phyloP scores from a whole-genome alignment of 2,113 vertebrate species.

The Erpornis zantholeuca region DNA sequence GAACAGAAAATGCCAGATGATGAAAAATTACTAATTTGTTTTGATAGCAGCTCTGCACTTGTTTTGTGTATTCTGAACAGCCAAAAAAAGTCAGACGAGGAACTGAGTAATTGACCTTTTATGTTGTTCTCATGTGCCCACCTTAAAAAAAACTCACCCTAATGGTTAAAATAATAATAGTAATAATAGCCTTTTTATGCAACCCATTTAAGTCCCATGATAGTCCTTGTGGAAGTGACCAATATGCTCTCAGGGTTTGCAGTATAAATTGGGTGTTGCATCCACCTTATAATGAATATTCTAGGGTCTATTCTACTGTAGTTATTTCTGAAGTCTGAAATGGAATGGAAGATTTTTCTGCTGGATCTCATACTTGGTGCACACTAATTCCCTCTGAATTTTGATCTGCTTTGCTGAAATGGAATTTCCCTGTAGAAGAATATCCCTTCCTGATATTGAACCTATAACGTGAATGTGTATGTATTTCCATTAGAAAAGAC shows the following conservation, averaged over 20 bases:
- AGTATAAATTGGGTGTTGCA: background rate
- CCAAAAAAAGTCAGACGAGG: background rate
- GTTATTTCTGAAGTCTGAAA: background rate
- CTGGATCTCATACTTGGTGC: background rate
- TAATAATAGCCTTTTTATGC: background rate
- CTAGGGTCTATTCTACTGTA: background rate
- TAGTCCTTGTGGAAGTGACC: background rate
- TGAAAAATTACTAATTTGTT: background rate
- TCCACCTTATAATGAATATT: background rate
- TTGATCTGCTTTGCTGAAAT: background rate
- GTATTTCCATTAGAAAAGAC: background rate
- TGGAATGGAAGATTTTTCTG: background rate
- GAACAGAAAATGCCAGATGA: background rate
- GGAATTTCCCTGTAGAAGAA: background rate
- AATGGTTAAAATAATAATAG: background rate
- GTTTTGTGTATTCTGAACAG: background rate
- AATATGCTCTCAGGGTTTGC: background rate
- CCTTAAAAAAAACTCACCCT: background rate
- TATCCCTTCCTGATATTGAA: background rate
- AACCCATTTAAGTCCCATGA: background rate
- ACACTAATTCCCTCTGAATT: background rate
- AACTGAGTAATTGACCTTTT: background rate
- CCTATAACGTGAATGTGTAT: background rate
- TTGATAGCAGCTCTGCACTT: background rate
- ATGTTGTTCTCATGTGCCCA: background rate